Conservation (phyloP, 2,888 invertebrate species). For the Drosophila histrio region DNA sequence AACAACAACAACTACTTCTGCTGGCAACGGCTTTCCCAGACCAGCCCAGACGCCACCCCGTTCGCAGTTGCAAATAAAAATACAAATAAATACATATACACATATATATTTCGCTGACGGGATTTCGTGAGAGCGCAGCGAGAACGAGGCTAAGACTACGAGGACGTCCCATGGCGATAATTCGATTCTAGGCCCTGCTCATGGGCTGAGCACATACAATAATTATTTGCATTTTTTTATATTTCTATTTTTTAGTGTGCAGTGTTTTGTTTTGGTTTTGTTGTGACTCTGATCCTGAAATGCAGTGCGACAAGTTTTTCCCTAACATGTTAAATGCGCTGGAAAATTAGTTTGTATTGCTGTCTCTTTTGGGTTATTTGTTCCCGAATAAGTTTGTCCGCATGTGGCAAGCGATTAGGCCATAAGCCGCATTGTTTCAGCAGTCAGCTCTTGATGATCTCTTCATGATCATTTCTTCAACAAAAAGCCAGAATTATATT, state of each 20-base stretch:
- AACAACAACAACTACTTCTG: constrained; percentile 17
- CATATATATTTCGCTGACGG: constrained; percentile 29
- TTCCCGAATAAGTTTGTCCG: not conserved
- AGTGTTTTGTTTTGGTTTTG: constrained; percentile 53
- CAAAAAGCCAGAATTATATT: not conserved
- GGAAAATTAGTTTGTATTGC: constrained; percentile 74
- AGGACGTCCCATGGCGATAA: constrained; percentile 68
- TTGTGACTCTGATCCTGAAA: constrained; percentile 44
- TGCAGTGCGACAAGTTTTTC: constrained; percentile 37
- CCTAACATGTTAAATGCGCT: constrained; percentile 60
- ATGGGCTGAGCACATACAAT: constrained; percentile 67
- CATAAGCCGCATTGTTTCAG: constrained; percentile 1
- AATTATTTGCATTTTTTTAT: constrained; percentile 70
- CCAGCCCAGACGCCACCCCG: constrained; percentile 61
- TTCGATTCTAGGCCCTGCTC: constrained; percentile 66
- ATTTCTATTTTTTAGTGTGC: not conserved
- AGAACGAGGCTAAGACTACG: constrained; percentile 42
- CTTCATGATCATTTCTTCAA: not conserved
- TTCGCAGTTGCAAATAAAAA: constrained; percentile 40
- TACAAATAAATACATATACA: constrained; percentile 11
- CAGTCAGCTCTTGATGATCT: not conserved
- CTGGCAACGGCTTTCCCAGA: constrained; percentile 63
- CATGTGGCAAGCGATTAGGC: constrained; percentile 6
- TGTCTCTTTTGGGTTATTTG: constrained; percentile 40
- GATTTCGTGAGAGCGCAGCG: constrained; percentile 70